Percentiles rank a stretch among this genome's conserved stretches.
Conservation (phyloP, 2,797 vertebrate genomes). For the Oreochromis grahami region DNA sequence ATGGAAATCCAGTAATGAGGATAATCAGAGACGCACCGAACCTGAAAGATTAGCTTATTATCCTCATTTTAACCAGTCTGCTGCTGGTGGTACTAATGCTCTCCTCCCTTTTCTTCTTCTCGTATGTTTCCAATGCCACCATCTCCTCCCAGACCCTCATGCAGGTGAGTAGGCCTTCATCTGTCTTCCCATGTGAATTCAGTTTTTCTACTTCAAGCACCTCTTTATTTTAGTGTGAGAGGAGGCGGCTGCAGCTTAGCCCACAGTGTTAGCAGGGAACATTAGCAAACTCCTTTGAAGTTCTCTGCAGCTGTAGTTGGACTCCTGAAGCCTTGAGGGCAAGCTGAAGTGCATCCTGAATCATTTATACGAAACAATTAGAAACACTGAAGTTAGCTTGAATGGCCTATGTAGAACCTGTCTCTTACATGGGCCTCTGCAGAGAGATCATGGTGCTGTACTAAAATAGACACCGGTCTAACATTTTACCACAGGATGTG, state of each 20-base stretch:
- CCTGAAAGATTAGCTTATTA: constrained; percentile 18
- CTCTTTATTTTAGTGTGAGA: background rate
- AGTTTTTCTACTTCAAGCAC: background rate
- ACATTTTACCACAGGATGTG: background rate
- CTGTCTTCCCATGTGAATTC: background rate
- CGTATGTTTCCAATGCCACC: background rate
- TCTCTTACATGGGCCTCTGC: background rate
- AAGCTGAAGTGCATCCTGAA: constrained; percentile 29
- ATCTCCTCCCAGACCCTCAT: constrained; percentile 83
- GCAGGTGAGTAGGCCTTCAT: constrained; percentile 81
- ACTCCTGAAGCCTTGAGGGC: constrained; percentile 18
- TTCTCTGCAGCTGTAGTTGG: constrained; percentile 1
- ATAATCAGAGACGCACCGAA: constrained; percentile 21
- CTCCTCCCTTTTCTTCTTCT: constrained; percentile 8
- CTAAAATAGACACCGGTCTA: background rate
- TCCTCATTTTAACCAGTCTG: background rate
- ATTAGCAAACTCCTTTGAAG: constrained; percentile 24
- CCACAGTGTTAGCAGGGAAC: background rate
- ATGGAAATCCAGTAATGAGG: background rate
- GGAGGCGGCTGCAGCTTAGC: background rate
- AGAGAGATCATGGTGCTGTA: background rate
- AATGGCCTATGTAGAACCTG: background rate
- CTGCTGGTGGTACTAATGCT: constrained; percentile 5
- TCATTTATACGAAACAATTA: constrained; percentile 46
- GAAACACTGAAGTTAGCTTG: constrained; percentile 10